Evolutionary conservation across 2,888 invertebrate species (phyloP), one percentile per base, ranked within the genome.

Genomic region (Hetaerina titia): DNA sequence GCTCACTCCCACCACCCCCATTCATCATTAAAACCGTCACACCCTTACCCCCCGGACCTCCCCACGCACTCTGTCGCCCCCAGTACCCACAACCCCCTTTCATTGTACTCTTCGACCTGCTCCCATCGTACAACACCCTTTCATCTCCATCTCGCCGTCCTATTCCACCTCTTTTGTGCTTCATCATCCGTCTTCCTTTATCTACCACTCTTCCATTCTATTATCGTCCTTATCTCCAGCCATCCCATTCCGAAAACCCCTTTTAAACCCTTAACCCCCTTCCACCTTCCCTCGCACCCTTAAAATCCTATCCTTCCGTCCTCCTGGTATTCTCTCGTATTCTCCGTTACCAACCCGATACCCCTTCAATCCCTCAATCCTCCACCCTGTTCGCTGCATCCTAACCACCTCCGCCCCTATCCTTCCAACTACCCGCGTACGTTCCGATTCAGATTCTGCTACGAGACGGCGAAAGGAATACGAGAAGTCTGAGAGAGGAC

Each of bases 171-270:
- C 69, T 69, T 69, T 81, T 81, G 81, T 81, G 81, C 31, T 81
- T 81, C 81, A 31, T 81, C 81, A 81, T 81, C 81, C 81, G 81
- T 81, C 81, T 81, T 81, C 81, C 81, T 81, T 81, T 81, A 81
- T 81, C 81, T 31, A 31, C 25, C 81, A 15, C 81, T 81, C 81
- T 31, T 31, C 81, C 81, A 81, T 81, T 81, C 81, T 81, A 81
- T 81, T 81, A 81, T 81, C 81, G 81, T 31, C 81, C 81, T 81
- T 81, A 81, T 81, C 81, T 81, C 81, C 81, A 19, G n/a, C 69
- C 31, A 81, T 81, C 31, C 81, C 81, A 81, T 69, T 69, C 81
- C 81, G 81, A 81, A 31, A 81, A 31, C 25, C 81, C 31, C 81
- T 81, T 81, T 81, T 81, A 22, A 69, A 22, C 17, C 81, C 81